These are phyloP conservation scores for Cataglyphis altisquamis DNA, from an alignment of 2,888 invertebrate species.

Conservation along the genomic window DNA sequence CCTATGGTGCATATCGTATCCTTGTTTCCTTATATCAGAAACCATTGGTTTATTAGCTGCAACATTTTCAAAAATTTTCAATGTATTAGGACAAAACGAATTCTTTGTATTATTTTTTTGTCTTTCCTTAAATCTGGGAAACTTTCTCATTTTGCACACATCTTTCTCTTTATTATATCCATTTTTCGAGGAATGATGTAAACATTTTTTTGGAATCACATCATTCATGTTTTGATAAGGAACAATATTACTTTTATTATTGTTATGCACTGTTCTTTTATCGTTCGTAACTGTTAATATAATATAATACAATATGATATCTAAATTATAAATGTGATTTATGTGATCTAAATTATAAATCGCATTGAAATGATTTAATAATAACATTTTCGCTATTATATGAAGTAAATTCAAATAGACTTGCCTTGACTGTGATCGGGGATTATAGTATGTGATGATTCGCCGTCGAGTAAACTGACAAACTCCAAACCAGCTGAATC, in stretches of 20 bases:
- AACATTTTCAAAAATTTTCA: constrained; percentile 52
- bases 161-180: constrained; percentile 25
- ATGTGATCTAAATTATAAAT: not conserved
- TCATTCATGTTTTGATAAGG: not conserved
- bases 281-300: not conserved
- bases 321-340: not conserved
- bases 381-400: not conserved
- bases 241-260: not conserved
- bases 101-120: constrained; percentile 12
- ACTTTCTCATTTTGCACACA: constrained; percentile 23
- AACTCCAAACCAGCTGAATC: constrained; percentile 77
- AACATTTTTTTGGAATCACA: not conserved
- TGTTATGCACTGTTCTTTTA: not conserved
- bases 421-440: constrained; percentile 68
- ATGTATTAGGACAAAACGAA: constrained; percentile 2
- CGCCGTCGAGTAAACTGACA: constrained; percentile 78
- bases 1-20: constrained; percentile 74
- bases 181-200: constrained; percentile 39
- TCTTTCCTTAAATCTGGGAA: constrained; percentile 37
- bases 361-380: not conserved
- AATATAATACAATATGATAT: not conserved
- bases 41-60: constrained; percentile 55
- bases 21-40: constrained; percentile 72
- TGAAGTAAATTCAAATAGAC: not conserved
- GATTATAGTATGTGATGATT: constrained; percentile 73